phyloP scores from a whole-genome alignment of 1,140 invertebrate species.

The roundworm (Caenorhabditis elegans) region WBcel235 BX284605.5:11079501-11080000 shows the following conservation, averaged over 20 bases:
- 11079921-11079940: no score
- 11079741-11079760: background rate
- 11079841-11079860: background rate
- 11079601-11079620: background rate
- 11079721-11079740: constrained; percentile 8
- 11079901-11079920: background rate
- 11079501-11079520: background rate
- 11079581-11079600: background rate
- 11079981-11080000: no score
- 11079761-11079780: background rate
- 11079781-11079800: background rate
- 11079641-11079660: background rate
- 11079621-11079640: background rate
- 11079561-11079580: background rate
- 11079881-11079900: background rate
- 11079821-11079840: background rate
- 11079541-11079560: background rate
- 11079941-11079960: no score
- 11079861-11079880: background rate
- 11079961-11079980: no score
- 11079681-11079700: background rate
- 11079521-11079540: background rate
- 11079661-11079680: background rate
- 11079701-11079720: constrained; percentile 15
- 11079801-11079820: background rate